Conservation (phyloP, 2,797 vertebrate species). For the Steatocranus sp. region DNA sequence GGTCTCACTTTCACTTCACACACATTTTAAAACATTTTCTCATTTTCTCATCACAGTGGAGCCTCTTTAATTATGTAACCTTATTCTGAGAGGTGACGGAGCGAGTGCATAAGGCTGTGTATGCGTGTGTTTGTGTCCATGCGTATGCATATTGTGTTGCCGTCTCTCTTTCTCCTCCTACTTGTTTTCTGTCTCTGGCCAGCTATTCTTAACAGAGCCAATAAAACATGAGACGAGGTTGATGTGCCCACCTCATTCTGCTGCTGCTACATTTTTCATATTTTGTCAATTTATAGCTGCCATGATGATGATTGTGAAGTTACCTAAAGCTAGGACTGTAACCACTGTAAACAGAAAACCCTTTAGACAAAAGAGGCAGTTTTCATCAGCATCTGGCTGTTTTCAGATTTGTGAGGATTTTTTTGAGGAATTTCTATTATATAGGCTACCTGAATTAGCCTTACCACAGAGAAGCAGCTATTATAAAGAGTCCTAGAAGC, state of each 20-base stretch:
- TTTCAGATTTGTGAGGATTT: background rate
- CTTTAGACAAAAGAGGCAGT: background rate
- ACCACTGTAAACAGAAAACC: background rate
- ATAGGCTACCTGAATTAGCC: background rate
- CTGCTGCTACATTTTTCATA: constrained; percentile 1
- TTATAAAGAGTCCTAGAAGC: background rate
- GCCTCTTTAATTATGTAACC: constrained; percentile 39
- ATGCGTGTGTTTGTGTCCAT: background rate
- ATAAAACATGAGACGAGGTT: background rate
- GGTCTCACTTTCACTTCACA: constrained; percentile 24
- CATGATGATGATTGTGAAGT: background rate
- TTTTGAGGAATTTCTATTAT: background rate
- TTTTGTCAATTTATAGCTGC: background rate
- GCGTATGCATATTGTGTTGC: background rate
- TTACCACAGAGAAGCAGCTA: background rate
- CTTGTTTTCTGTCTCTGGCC: background rate
- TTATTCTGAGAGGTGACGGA: constrained; percentile 2
- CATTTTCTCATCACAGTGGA: constrained; percentile 2
- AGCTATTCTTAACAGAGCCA: background rate
- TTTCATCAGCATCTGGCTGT: background rate
- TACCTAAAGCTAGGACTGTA: background rate
- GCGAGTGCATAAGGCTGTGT: background rate
- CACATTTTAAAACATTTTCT: background rate
- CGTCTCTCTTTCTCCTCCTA: constrained; percentile 2
- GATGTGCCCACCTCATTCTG: background rate